Conservation (phyloP, 1,140 invertebrate species). For the Cardiocondyla obscurior region DNA sequence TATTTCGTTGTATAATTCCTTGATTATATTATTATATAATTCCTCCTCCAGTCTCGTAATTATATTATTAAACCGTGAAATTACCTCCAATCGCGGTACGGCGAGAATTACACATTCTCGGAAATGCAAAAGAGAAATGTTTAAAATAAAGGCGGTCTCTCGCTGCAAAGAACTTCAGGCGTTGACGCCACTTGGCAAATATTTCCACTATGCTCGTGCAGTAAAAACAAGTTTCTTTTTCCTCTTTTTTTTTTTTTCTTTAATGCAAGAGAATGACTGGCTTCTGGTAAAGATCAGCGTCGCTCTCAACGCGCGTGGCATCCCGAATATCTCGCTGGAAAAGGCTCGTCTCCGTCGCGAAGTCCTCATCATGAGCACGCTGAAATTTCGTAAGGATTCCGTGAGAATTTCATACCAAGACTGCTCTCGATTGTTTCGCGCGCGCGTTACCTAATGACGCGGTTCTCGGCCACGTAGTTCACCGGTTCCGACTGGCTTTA, state of each 20-base stretch:
- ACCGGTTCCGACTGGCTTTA: too few relatives aligned
- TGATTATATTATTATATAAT: background rate
- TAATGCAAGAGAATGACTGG: background rate
- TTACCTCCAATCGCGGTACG: background rate
- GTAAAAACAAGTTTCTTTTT: too few relatives aligned
- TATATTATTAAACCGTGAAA: background rate
- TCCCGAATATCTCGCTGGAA: background rate
- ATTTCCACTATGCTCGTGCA: background rate
- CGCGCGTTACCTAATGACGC: background rate
- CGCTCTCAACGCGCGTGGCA: background rate
- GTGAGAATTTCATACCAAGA: constrained; percentile 19
- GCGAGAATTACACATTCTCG: background rate
- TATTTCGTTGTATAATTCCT: background rate
- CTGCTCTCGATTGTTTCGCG: constrained; percentile 14
- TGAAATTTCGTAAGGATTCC: constrained; percentile 29
- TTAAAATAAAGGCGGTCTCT: background rate
- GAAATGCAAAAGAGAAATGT: background rate
- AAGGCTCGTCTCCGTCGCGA: background rate
- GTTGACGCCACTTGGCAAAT: background rate
- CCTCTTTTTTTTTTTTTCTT: too few relatives aligned
- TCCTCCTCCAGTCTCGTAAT: background rate
- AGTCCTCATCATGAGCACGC: background rate
- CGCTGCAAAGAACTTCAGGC: background rate
- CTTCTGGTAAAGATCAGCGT: background rate
- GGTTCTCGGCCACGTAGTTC: constrained; percentile 52